These are phyloP conservation scores for Melanotaenia trifasciata DNA, from an alignment of 2,797 vertebrate genomes.

Conservation along the genomic window DNA sequence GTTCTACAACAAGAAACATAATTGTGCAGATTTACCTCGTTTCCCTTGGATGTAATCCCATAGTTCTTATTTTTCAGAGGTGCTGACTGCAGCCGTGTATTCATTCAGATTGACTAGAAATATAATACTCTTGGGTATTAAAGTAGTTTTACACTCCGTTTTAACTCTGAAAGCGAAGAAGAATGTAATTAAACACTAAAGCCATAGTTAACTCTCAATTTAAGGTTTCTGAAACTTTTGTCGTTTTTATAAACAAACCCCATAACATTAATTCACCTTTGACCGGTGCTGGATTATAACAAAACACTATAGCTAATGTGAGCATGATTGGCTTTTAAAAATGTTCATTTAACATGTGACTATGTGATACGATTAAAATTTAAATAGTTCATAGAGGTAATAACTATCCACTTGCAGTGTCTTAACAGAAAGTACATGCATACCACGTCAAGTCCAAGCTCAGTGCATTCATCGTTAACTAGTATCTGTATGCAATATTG, in stretches of 20 bases:
- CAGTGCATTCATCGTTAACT: slow-evolving; percentile 30
- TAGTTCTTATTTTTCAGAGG: slow-evolving; percentile 7
- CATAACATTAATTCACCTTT: not conserved
- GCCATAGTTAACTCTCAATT: slow-evolving; percentile 47
- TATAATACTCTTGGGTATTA: slow-evolving; percentile 4
- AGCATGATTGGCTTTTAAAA: slow-evolving; percentile 22
- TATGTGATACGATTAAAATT: not conserved
- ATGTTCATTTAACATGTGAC: slow-evolving; percentile 6
- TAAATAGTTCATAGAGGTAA: not conserved
- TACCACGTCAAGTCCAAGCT: not conserved
- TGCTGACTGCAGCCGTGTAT: slow-evolving; percentile 5
- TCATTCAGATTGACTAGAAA: slow-evolving; percentile 7
- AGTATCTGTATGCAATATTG: slow-evolving; percentile 61
- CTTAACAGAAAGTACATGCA: not conserved
- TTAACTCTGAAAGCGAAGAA: slow-evolving; percentile 4
- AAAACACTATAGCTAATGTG: slow-evolving; percentile 35
- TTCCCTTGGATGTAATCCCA: slow-evolving; percentile 6
- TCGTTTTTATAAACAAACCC: slow-evolving; percentile 17
- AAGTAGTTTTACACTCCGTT: slow-evolving; percentile 20
- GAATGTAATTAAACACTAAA: slow-evolving; percentile 65
- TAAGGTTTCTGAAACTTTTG: not conserved
- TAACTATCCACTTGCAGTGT: not conserved
- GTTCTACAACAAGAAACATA: not conserved
- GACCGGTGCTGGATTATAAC: slow-evolving; percentile 8
- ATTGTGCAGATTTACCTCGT: not conserved